A percentile compares a stretch with the other conserved stretches of the same genome.
phyloP scores from a whole-genome alignment of 2,113 vertebrate species.

The Megaceryle torquata region DNA sequence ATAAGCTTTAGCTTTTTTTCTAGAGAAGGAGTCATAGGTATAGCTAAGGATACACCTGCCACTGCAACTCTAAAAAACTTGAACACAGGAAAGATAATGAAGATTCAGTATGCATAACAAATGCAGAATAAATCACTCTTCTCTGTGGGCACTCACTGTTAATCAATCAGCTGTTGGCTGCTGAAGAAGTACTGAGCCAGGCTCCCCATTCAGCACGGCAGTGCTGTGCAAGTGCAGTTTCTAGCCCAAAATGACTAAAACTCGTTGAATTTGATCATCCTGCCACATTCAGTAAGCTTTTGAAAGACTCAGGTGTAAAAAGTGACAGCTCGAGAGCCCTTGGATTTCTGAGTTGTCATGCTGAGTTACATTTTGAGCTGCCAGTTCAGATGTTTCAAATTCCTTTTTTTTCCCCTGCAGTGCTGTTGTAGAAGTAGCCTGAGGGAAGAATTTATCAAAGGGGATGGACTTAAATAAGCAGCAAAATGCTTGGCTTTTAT shows the following conservation, averaged over 20 bases:
- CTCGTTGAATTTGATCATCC: neutral
- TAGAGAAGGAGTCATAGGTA: neutral
- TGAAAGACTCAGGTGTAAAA: neutral
- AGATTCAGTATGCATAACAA: neutral
- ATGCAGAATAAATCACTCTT: neutral
- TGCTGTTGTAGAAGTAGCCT: neutral
- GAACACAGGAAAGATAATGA: neutral
- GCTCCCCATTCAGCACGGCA: accelerated
- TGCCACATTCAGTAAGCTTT: neutral
- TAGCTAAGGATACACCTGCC: neutral
- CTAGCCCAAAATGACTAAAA: neutral
- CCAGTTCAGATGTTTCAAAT: neutral
- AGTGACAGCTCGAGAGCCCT: neutral
- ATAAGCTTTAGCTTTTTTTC: neutral
- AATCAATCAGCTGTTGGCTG: neutral
- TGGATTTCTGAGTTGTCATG: neutral
- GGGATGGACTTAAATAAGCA: neutral
- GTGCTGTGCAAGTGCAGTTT: neutral
- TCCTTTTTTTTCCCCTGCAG: neutral
- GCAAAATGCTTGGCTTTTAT: neutral
- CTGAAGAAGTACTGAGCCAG: neutral
- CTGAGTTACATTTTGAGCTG: neutral
- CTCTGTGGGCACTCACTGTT: neutral
- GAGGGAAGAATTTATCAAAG: neutral
- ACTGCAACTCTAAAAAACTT: neutral